These are phyloP conservation scores for Sebastes diploproa DNA, from an alignment of 2,797 vertebrate genomes.

Conservation along the genomic window DNA sequence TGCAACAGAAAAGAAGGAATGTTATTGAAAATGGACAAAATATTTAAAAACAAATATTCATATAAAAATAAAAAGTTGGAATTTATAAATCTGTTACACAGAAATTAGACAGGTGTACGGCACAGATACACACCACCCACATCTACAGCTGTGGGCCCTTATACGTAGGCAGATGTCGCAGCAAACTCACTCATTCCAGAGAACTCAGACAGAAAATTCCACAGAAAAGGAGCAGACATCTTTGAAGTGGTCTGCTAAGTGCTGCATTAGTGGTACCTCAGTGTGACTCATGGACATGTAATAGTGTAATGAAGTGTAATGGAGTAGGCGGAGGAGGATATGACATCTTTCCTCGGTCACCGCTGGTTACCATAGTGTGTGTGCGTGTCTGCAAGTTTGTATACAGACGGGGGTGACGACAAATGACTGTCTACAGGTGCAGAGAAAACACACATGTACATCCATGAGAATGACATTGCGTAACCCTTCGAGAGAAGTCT, in stretches of 20 bases:
- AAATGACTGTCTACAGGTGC: constrained; percentile 67
- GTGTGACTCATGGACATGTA: constrained; percentile 69
- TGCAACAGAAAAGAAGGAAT: neutral
- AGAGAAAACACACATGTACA: constrained; percentile 33
- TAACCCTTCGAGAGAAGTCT: constrained; percentile 26
- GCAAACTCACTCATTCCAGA: constrained; percentile 26
- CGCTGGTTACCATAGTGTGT: constrained; percentile 44
- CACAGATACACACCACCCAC: neutral
- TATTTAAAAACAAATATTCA: neutral
- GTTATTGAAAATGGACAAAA: neutral
- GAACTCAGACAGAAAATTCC: constrained; percentile 59
- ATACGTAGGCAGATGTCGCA: constrained; percentile 36
- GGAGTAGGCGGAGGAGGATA: constrained; percentile 50
- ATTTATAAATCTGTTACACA: neutral
- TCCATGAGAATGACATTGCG: constrained; percentile 22
- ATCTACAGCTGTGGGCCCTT: constrained; percentile 26
- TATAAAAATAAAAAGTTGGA: neutral
- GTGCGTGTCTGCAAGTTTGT: constrained; percentile 20
- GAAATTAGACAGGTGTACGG: constrained; percentile 28
- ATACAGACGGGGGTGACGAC: constrained; percentile 17
- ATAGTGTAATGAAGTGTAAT: constrained; percentile 60
- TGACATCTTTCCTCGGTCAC: constrained; percentile 69
- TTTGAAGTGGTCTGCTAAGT: constrained; percentile 79
- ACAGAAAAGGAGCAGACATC: constrained; percentile 59
- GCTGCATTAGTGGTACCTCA: constrained; percentile 59